Evolutionary conservation across 2,797 vertebrate genomes (phyloP), one percentile per base, ranked within the genome.

Genomic region (Eulemur albifrons): DNA sequence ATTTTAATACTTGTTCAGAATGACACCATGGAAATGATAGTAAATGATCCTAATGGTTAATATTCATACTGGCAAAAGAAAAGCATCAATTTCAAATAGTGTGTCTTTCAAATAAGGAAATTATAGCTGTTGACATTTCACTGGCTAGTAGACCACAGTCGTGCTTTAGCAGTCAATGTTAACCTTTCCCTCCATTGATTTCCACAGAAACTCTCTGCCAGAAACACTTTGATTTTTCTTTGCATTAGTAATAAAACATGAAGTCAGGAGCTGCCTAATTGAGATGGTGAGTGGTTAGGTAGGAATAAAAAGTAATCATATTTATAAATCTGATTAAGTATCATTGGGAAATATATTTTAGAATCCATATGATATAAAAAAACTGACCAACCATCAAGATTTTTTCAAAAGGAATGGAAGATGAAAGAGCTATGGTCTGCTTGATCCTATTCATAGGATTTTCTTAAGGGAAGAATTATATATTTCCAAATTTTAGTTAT

Each of bases 41-140:
- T 9, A 76, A 87, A 76, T 0, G 10, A 27, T 84, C 27, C 38
- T 89, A 77, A 27, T 72, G 67, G 38, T 54, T 91, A 63, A 54
- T 8, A 12, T 73, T 50, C 35, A 38, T 88, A 40, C 15, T 85
- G 12, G 35, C 14, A 61, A 63, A 23, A 59, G 17, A 23, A 95
- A 67, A 83, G 3, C 38, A 48, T 80, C 40, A 48, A 48, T 93
- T 94, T 87, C 50, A 89, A 79, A 52, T 14, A 80, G 18, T 30
- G 12, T 90, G 43, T 45, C 20, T 91, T 94, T 95, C 30, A 72
- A 65, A 48, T 75, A 76, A 83, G n/a, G 20, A 92, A 61, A 90
- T 83, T 35, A 9, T 75, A 32, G 90, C 32, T 91, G 69, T 63
- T 90, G 75, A 77, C 77, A 85, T 92, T 96, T 95, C 73, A 81